Evolutionary conservation across 2,888 invertebrate genomes (phyloP).

Genomic region (Elgonia sp.): DNA sequence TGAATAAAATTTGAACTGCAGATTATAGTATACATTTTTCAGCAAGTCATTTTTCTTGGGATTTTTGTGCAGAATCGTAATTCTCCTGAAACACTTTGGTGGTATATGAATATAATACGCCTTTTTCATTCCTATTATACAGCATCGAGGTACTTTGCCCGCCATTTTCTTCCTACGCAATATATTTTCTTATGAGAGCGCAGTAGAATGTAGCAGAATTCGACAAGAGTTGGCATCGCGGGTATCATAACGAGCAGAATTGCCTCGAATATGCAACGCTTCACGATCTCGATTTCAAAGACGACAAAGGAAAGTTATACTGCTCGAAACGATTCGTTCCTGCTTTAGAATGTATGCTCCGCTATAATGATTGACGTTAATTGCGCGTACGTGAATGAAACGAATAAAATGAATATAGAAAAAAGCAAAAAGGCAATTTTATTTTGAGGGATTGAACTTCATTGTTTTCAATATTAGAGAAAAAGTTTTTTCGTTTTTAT

Average conservation of each 20-base stretch:
- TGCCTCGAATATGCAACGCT: conserved; percentile 62
- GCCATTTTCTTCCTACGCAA: conserved; percentile 65
- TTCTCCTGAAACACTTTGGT: conserved; percentile 63
- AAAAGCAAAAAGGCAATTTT: neutral
- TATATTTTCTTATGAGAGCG: conserved; percentile 67
- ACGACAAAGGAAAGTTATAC: conserved; percentile 68
- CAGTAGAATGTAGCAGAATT: conserved; percentile 59
- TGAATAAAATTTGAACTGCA: conserved; percentile 59
- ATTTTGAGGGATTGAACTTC: too few relatives aligned
- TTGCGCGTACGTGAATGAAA: conserved; percentile 47
- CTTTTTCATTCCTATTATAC: conserved; percentile 71
- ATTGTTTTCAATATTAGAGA: too few relatives aligned
- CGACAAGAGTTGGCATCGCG: conserved; percentile 70
- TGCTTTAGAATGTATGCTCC: conserved; percentile 37
- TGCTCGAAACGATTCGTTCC: conserved; percentile 54
- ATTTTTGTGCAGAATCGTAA: conserved; percentile 58
- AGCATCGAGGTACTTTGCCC: conserved; percentile 47
- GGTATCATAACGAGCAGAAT: conserved; percentile 66
- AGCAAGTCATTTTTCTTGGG: conserved; percentile 63
- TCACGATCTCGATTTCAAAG: conserved; percentile 64
- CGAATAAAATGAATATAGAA: conserved; percentile 30
- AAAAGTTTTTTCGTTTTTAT: too few relatives aligned
- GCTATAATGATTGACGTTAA: conserved; percentile 62
- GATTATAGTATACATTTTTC: conserved; percentile 65
- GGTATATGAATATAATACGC: conserved; percentile 70